A percentile compares a stretch with the other conserved stretches of the same genome.
Evolutionary conservation across 2,888 invertebrate genomes (phyloP).

Genomic region (Synanthedon myopaeformis): DNA sequence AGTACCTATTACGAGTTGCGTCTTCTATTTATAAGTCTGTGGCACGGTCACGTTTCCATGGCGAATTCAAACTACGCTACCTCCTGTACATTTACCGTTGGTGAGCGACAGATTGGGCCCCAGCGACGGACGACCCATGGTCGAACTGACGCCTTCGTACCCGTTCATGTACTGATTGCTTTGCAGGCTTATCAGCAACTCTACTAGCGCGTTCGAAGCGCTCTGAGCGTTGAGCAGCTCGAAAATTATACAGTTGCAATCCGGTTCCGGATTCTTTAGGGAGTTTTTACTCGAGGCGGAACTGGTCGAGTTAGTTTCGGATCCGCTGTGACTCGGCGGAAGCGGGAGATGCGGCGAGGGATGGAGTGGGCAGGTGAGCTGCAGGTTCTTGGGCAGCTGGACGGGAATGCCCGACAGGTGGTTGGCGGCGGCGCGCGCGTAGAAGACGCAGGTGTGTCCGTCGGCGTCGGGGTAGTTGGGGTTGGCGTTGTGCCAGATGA

Average conservation of each 20-base stretch:
- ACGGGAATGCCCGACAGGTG: slow-evolving; percentile 57
- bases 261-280: slow-evolving; percentile 44
- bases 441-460: slow-evolving; percentile 64
- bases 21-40: too few species aligned
- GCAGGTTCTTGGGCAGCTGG: slow-evolving; percentile 45
- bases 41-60: too few species aligned
- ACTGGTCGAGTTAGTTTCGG: slow-evolving; percentile 35
- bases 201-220: slow-evolving; percentile 56
- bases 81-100: slow-evolving; percentile 49
- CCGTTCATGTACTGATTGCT: slow-evolving; percentile 58
- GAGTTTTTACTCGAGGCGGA: slow-evolving; percentile 37
- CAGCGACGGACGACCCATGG: slow-evolving; percentile 35
- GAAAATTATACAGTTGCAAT: slow-evolving; percentile 61
- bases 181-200: slow-evolving; percentile 53
- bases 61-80: slow-evolving; percentile 46
- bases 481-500: slow-evolving; percentile 97
- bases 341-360: slow-evolving; percentile 32
- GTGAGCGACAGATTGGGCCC: slow-evolving; percentile 46
- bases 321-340: slow-evolving; percentile 13
- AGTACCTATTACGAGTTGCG: too few species aligned
- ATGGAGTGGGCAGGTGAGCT: slow-evolving; percentile 54
- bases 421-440: slow-evolving; percentile 64
- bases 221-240: slow-evolving; percentile 56
- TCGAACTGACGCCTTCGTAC: slow-evolving; percentile 34
- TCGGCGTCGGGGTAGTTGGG: slow-evolving; percentile 84